phyloP scores from a whole-genome alignment of 2,113 vertebrate genomes.

The Brachypteracias leptosomus region DNA sequence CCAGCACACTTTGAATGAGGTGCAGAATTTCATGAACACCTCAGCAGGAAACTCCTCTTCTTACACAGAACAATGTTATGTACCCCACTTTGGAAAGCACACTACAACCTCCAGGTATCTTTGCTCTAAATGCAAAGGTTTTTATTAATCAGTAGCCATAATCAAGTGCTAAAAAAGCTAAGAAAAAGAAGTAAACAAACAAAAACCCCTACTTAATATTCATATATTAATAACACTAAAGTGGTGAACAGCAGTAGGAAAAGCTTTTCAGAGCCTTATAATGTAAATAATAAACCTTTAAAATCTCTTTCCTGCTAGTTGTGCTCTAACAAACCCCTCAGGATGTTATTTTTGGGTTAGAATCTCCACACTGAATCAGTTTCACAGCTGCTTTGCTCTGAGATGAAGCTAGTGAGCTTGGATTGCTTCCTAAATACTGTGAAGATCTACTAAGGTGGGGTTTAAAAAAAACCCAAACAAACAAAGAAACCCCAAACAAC shows the following conservation, averaged over 20 bases:
- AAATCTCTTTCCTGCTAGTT: background rate
- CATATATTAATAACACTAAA: background rate
- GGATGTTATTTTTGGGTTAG: background rate
- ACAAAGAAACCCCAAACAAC: background rate
- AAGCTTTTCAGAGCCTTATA: background rate
- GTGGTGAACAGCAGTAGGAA: background rate
- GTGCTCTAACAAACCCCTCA: background rate
- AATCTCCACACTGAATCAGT: background rate
- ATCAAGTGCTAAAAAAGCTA: background rate
- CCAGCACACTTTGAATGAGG: background rate
- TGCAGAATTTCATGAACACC: background rate
- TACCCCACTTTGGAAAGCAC: background rate
- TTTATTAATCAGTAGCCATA: background rate
- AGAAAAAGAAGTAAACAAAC: background rate
- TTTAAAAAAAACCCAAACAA: background rate
- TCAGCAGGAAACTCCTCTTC: background rate
- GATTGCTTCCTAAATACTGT: background rate
- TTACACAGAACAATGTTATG: background rate
- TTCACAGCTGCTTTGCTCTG: background rate
- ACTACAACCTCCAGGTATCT: background rate
- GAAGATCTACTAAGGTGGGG: background rate
- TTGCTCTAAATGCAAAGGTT: background rate
- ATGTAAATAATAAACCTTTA: background rate
- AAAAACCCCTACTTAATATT: background rate
- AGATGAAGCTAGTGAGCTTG: background rate